Conservation (phyloP, 2,888 invertebrate genomes). For the Cryptophagus acutangulus region DNA sequence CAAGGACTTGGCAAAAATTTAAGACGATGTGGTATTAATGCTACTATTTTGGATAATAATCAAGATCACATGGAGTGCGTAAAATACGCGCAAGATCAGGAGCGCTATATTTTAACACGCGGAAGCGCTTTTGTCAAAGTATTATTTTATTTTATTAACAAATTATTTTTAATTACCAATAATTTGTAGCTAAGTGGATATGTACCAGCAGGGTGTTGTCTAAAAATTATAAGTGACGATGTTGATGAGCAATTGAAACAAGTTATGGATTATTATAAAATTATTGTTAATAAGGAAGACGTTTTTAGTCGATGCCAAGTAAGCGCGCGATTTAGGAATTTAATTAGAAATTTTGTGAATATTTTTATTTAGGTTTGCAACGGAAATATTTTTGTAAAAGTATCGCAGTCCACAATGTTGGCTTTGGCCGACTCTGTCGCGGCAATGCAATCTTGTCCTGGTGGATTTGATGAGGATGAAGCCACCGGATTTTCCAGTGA, state of each 20-base stretch:
- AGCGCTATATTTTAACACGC: slow-evolving; percentile 54
- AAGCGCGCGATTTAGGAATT: neutral
- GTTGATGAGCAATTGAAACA: slow-evolving; percentile 61
- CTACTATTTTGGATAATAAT: slow-evolving; percentile 50
- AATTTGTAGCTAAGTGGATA: slow-evolving; percentile 45
- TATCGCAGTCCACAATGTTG: slow-evolving; percentile 46
- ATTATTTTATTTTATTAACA: neutral
- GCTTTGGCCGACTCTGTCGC: slow-evolving; percentile 33
- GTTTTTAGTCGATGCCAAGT: slow-evolving; percentile 68
- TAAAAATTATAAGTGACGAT: slow-evolving; percentile 54
- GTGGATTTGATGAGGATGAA: slow-evolving; percentile 38
- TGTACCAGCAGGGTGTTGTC: slow-evolving; percentile 56
- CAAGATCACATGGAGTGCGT: slow-evolving; percentile 53
- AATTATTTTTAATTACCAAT: too few relatives aligned
- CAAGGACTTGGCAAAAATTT: slow-evolving; percentile 58
- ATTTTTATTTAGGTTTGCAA: slow-evolving; percentile 50
- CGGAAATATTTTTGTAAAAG: slow-evolving; percentile 47
- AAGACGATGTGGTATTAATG: slow-evolving; percentile 61
- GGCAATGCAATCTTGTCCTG: slow-evolving; percentile 15
- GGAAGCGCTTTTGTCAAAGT: slow-evolving; percentile 1
- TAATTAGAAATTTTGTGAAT: neutral
- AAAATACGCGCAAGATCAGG: slow-evolving; percentile 50
- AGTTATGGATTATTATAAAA: slow-evolving; percentile 62
- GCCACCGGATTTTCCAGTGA: slow-evolving; percentile 46
- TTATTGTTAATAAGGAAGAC: slow-evolving; percentile 58